Percentiles rank a stretch among this genome's conserved stretches.
Conservation (phyloP, 2,113 vertebrate species). For the Electrona antarctica region DNA sequence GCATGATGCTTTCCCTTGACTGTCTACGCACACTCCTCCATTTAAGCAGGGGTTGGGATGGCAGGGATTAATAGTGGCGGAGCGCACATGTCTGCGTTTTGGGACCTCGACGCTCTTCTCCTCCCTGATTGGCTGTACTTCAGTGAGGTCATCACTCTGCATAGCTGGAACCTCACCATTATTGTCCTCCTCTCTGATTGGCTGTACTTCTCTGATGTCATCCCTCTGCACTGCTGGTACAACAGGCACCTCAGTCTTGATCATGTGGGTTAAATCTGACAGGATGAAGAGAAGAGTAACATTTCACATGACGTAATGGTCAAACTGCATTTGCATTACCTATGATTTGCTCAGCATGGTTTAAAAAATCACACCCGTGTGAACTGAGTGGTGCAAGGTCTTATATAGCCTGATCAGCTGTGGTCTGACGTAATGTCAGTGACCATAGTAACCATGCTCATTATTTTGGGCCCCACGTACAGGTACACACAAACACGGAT, state of each 20-base stretch:
- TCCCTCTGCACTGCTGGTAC: neutral
- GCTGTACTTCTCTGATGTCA: constrained; percentile 51
- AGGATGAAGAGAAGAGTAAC: neutral
- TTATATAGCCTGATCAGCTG: no score
- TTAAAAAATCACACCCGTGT: no score
- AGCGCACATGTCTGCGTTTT: constrained; percentile 67
- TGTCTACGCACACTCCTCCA: constrained; percentile 81
- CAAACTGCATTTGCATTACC: no score
- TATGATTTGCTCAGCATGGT: neutral
- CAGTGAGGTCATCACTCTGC: neutral
- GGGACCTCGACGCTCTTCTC: constrained; percentile 17
- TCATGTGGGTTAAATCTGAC: constrained; percentile 85
- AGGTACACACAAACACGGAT: no score
- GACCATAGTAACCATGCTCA: no score
- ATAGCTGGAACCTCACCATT: neutral
- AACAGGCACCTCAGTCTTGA: constrained; percentile 81
- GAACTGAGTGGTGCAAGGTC: no score
- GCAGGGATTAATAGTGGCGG: constrained; percentile 69
- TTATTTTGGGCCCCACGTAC: no score
- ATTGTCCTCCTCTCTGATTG: constrained; percentile 48
- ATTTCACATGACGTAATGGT: neutral
- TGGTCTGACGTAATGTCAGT: no score
- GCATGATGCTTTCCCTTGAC: constrained; percentile 81
- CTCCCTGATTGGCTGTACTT: constrained; percentile 60
- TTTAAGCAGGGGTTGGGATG: constrained; percentile 85